phyloP scores from a whole-genome alignment of 2,113 vertebrate species.

The Kobus ellipsiprymnus region DNA sequence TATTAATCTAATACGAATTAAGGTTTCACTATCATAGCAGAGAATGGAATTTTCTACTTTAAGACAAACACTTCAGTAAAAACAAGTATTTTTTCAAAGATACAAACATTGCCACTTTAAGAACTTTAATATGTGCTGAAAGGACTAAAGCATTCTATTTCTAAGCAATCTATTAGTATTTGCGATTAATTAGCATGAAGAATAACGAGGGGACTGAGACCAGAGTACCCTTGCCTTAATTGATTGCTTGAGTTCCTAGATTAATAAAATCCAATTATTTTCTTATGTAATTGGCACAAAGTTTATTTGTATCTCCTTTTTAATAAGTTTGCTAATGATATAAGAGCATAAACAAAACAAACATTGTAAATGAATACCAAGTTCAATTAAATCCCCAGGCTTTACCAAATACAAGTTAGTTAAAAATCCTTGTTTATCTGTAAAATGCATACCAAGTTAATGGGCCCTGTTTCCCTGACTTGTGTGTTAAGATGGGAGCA shows the following conservation, averaged over 20 bases:
- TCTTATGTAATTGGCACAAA: slow-evolving; percentile 72
- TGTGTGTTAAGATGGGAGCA: background rate
- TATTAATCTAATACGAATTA: background rate
- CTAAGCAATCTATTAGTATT: slow-evolving; percentile 60
- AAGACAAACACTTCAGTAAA: background rate
- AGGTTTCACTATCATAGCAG: background rate
- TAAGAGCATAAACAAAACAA: slow-evolving; percentile 75
- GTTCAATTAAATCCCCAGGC: slow-evolving; percentile 71
- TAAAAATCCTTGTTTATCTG: slow-evolving; percentile 57
- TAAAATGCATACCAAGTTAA: slow-evolving; percentile 39
- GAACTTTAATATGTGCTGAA: slow-evolving; percentile 29
- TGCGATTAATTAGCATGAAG: slow-evolving; percentile 73
- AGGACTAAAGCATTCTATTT: slow-evolving; percentile 51
- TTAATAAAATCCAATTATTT: slow-evolving; percentile 82
- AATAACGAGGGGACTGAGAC: slow-evolving; percentile 75
- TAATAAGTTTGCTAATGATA: slow-evolving; percentile 74
- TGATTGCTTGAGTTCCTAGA: slow-evolving; percentile 73
- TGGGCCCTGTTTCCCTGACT: background rate
- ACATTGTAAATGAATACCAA: slow-evolving; percentile 68
- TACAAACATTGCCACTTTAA: slow-evolving; percentile 11
- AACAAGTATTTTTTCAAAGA: background rate
- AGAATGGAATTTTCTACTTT: background rate
- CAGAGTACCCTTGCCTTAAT: slow-evolving; percentile 70
- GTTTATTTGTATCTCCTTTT: slow-evolving; percentile 76
- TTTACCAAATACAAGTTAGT: slow-evolving; percentile 66